phyloP scores from a whole-genome alignment of 2,797 vertebrate genomes.

The Xenops minutus region DNA sequence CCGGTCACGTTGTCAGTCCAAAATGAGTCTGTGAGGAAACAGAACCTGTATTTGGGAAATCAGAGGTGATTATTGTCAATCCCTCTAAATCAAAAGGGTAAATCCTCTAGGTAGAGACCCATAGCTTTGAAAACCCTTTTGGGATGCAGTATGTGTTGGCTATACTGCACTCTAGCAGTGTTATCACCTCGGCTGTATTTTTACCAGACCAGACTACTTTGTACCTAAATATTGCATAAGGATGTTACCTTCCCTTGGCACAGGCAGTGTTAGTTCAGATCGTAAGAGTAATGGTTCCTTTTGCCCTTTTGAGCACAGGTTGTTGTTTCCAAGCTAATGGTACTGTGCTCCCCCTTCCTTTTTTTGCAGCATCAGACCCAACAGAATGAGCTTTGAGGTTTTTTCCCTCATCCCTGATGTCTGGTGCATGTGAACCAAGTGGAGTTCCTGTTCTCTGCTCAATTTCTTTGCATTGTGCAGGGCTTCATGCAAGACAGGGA shows the following conservation, averaged over 20 bases:
- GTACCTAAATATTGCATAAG: background rate
- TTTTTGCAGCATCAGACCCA: background rate
- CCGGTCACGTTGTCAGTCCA: background rate
- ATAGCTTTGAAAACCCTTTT: background rate
- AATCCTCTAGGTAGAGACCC: background rate
- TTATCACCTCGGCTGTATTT: background rate
- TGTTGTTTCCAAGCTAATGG: background rate
- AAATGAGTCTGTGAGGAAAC: background rate
- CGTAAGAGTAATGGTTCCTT: rapidly evolving
- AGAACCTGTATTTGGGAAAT: background rate
- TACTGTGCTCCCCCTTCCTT: background rate
- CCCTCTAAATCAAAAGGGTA: background rate
- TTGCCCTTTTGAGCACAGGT: background rate
- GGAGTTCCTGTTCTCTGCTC: background rate
- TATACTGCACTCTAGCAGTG: background rate
- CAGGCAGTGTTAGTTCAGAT: background rate
- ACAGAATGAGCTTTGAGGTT: background rate
- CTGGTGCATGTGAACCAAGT: background rate
- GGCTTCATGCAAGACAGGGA: background rate
- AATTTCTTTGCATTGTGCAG: background rate
- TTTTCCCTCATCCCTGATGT: background rate
- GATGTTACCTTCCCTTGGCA: background rate
- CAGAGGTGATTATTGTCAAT: background rate
- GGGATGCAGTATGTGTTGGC: background rate
- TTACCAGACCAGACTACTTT: background rate